Evolutionary conservation across 35 echinoderm and acorn worm genomes (phyloP), one percentile per base, ranked within the genome.

Genomic region (Ophioderma brevispina): DNA sequence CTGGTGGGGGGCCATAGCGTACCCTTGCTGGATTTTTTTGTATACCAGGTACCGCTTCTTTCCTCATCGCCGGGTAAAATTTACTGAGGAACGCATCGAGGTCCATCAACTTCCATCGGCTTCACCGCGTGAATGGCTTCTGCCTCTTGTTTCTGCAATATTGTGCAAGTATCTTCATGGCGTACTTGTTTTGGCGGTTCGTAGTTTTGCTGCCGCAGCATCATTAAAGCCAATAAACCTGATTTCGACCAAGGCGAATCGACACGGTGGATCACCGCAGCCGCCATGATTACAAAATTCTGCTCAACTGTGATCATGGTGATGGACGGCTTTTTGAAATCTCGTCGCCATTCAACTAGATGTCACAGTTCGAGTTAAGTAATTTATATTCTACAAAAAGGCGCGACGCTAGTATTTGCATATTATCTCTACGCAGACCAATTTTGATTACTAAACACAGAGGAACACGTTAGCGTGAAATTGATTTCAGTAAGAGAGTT

Each of bases 1-100:
- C 87, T n/a, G n/a, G n/a, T n/a, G n/a, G n/a, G n/a, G n/a, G 40
- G 10, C 91, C 91, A 82, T 87, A 92, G 15, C 79, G 77, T 38
- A 92, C 56, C 75, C 76, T 43, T 92, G 85, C 91, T 92, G 23
- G 91, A 80, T 81, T 87, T 87, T 21, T 92, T 87, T 0, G 84
- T 81, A 79, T 92, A 92, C 37, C 84, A 55, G 36, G 43, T 81
- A 19, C 92, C 86, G 31, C 92, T 33, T 88, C 39, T 38, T 84
- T 94, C 15, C 80, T 28, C 4, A 85, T 6, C 23, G 49, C 52
- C 25, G 50, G 42, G 37, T 81, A 89, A 81, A 89, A 89, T 81
- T 80, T 80, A 1, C 19, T 59, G 25, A 89, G 41, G 52, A 89
- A 81, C n/a, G 41, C 21, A 37, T 89, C 78, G 17, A 81, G 49